These are phyloP conservation scores for Timema cristinae DNA, from an alignment of 2,888 invertebrate genomes.

Conservation along the genomic window DNA sequence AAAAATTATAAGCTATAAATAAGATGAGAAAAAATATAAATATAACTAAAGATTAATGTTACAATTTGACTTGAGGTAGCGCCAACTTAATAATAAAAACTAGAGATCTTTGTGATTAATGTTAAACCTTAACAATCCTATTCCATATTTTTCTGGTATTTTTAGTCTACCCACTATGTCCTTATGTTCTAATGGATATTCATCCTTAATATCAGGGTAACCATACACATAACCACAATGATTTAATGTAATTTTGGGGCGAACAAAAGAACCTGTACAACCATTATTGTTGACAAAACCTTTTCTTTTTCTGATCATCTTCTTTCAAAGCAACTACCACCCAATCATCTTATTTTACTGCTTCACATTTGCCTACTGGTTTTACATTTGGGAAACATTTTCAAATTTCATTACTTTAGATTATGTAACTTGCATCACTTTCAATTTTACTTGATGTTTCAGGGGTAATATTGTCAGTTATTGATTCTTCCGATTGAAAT, in stretches of 20 bases:
- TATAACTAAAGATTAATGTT: too few species aligned
- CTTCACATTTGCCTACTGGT: constrained; percentile 4
- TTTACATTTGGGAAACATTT: not conserved
- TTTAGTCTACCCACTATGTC: not conserved
- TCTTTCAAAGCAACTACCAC: not conserved
- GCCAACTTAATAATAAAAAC: too few species aligned
- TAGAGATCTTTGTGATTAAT: not conserved
- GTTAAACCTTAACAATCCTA: not conserved
- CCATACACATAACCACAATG: not conserved
- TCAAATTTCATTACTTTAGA: not conserved
- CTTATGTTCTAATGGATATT: not conserved
- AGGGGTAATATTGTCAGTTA: not conserved
- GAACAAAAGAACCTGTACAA: too few species aligned
- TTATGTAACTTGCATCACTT: not conserved
- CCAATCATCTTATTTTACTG: not conserved
- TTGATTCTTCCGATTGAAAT: not conserved
- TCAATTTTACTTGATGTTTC: not conserved
- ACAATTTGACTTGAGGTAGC: too few species aligned
- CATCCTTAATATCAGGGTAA: not conserved
- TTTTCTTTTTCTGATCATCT: not conserved
- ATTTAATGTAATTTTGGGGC: too few species aligned
- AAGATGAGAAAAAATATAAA: too few species aligned
- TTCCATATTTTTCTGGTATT: not conserved
- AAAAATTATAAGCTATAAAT: too few species aligned
- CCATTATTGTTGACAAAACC: not conserved